Base-by-base conservation (phyloP, 1,140 invertebrate genomes). In the Cryptotermes secundus region DNA sequence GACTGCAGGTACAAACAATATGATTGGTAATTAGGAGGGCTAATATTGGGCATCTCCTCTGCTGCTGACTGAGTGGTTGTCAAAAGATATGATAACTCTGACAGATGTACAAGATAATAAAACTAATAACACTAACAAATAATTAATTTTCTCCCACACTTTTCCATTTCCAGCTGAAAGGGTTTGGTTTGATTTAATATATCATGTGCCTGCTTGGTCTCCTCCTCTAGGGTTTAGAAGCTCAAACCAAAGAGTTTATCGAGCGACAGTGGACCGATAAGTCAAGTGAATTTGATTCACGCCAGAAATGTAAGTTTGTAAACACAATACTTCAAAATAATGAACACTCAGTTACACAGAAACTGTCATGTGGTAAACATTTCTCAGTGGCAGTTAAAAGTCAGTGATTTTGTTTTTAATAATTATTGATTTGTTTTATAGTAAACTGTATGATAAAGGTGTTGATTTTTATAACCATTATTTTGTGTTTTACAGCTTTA, bases 191-290 rank as follows among this genome's bases (percentile, higher is more conserved):
- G n/a, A 82, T 82, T 84, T 84, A 84, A 80, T 84, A 84, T 22
- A 79, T n/a, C 59, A 22, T 84, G 42, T 45, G 34, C 36, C 53
- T 84, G 34, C 53, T 53, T 84, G 84, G 22, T 84, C 65, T 87
- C 88, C 88, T 90, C 89, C 87, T 59, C 53, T 90, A 97, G 96
- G 96, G 96, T 90, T 94, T 95, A 90, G 95, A 95, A 90, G 94
- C 94, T 88, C 91, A 93, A 88, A 93, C 92, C 90, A 97, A 97
- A 92, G 96, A 97, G 89, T 89, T 89, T 87, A 90, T 93, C 87
- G 96, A 97, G 92, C 97, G 96, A 91, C 91, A 92, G 87, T 98
- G 96, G 96, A 92, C 94, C 87, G 94, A 97, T 89, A 96, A 94
- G 89, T 93, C 94, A 90, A 94, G 95, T 87, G 94, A 96, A 90